These are phyloP conservation scores for Protophormia terraenovae DNA, from an alignment of 2,888 invertebrate species.

Conservation along the genomic window DNA sequence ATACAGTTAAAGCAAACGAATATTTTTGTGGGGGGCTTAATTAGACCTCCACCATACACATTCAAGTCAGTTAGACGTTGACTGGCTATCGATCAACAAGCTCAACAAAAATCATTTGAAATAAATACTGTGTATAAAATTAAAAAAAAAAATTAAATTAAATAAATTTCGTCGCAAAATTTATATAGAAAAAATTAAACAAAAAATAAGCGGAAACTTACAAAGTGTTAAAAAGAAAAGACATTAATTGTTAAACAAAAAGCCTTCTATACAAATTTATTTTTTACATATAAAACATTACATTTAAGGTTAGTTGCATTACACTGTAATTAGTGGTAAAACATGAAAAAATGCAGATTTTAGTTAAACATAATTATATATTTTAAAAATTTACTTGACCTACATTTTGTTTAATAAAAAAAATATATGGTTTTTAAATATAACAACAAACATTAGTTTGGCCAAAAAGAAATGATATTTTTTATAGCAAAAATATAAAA, in stretches of 20 bases:
- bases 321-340: not conserved
- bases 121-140: conserved; percentile 8
- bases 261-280: no score
- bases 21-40: conserved; percentile 50
- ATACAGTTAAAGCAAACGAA: conserved; percentile 29
- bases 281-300: not conserved
- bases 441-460: not conserved
- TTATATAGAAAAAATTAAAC: not conserved
- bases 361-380: not conserved
- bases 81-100: conserved; percentile 73
- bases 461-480: not conserved
- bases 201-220: not conserved
- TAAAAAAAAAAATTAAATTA: conserved; percentile 29
- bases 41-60: conserved; percentile 63
- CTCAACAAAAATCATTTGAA: not conserved
- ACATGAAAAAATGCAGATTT: not conserved
- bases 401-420: not conserved
- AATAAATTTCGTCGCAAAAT: conserved; percentile 9
- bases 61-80: conserved; percentile 74
- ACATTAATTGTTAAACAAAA: no score
- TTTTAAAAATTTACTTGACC: no score
- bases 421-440: not conserved
- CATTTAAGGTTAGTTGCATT: conserved; percentile 34
- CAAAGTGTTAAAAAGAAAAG: not conserved
- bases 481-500: no score